A percentile compares a stretch with the other conserved stretches of the same genome.
These are phyloP conservation scores for Oncorhynchus clarkii DNA, from an alignment of 2,113 vertebrate species.

Conservation along the genomic window DNA sequence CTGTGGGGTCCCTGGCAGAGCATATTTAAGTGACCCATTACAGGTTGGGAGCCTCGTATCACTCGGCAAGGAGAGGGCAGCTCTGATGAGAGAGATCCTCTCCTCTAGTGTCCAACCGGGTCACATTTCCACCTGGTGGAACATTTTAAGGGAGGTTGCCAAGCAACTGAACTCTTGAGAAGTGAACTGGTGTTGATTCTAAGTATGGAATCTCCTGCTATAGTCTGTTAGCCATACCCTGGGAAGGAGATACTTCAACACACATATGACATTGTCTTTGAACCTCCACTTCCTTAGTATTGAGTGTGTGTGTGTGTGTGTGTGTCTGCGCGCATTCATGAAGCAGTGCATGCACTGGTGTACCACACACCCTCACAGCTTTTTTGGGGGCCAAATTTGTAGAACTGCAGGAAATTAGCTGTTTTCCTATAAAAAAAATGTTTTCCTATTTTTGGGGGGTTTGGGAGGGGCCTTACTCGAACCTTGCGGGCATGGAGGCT, in stretches of 20 bases:
- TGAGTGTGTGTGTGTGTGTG: slow-evolving; percentile 3
- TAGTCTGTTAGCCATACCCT: background rate
- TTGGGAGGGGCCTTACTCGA: no score
- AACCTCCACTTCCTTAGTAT: background rate
- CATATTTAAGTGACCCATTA: background rate
- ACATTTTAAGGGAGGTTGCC: slow-evolving; percentile 35
- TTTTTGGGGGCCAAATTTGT: no score
- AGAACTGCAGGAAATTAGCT: no score
- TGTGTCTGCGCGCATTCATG: background rate
- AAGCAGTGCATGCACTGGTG: no score
- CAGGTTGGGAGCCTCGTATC: slow-evolving; percentile 32
- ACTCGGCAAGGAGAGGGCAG: slow-evolving; percentile 41
- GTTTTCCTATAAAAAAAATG: no score
- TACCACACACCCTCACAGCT: no score
- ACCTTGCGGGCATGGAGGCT: no score
- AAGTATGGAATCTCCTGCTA: slow-evolving; percentile 16
- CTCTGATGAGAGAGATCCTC: slow-evolving; percentile 52
- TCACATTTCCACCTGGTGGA: slow-evolving; percentile 38
- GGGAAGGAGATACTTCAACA: background rate
- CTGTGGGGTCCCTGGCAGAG: slow-evolving; percentile 33
- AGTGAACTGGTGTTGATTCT: slow-evolving; percentile 39
- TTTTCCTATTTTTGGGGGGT: no score
- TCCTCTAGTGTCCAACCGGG: slow-evolving; percentile 36
- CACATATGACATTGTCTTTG: background rate
- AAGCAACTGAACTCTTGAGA: slow-evolving; percentile 58